phyloP scores from a whole-genome alignment of 1,140 invertebrate genomes.

The Phymastichus coffea region DNA sequence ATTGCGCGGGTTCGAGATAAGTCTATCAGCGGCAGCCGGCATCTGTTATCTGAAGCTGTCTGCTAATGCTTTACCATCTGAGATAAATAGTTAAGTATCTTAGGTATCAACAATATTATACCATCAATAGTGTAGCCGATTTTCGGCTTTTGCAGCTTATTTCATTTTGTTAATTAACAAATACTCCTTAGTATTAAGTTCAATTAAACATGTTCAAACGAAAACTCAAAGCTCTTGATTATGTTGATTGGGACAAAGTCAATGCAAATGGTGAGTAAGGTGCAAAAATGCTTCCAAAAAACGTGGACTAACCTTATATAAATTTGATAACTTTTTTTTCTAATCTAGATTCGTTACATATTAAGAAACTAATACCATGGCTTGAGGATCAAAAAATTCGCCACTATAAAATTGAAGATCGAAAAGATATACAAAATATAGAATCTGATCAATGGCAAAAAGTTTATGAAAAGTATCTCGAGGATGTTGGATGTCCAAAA shows the following conservation, averaged over 20 bases:
- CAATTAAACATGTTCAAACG: constrained; percentile 63
- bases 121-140: no score
- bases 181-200: neutral
- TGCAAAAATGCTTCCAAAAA: no score
- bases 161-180: no score
- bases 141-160: no score
- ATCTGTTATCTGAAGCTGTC: no score
- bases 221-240: constrained; percentile 74
- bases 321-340: no score
- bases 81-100: no score
- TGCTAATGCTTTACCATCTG: no score
- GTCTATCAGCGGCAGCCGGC: no score
- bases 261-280: constrained; percentile 65
- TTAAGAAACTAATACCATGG: constrained; percentile 83
- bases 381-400: constrained; percentile 93
- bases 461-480: constrained; percentile 75
- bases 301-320: no score
- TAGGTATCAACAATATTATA: no score
- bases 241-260: constrained; percentile 69
- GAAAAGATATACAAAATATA: constrained; percentile 69
- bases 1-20: no score
- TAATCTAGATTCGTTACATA: constrained; percentile 75
- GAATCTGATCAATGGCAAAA: constrained; percentile 68
- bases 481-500: constrained; percentile 68
- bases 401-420: constrained; percentile 81